Conservation (phyloP, 1,140 invertebrate genomes). For the Magallana ariakensis region DNA sequence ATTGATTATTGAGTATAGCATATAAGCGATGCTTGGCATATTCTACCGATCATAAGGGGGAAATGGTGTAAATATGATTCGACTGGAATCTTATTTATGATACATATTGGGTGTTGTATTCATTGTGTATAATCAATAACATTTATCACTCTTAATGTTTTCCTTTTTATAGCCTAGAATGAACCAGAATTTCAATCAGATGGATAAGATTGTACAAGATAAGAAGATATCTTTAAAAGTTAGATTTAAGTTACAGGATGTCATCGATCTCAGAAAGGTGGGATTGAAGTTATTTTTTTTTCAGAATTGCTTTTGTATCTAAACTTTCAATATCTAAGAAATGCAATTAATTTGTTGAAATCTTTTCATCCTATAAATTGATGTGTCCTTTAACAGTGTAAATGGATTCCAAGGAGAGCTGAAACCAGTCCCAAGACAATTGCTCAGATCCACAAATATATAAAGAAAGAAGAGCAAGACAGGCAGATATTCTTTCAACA, state of each 20-base stretch:
- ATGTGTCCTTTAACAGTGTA: slow-evolving; percentile 79
- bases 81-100: too few species aligned
- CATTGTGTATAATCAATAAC: too few species aligned
- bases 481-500: slow-evolving; percentile 66
- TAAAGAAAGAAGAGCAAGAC: slow-evolving; percentile 83
- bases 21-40: too few species aligned
- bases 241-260: slow-evolving; percentile 97
- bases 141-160: background rate
- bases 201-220: slow-evolving; percentile 80
- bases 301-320: too few species aligned
- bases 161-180: slow-evolving; percentile 73
- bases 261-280: slow-evolving; percentile 89
- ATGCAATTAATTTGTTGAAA: too few species aligned
- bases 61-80: too few species aligned
- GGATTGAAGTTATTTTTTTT: background rate
- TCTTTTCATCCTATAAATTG: too few species aligned
- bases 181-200: slow-evolving; percentile 84
- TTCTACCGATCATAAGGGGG: too few species aligned
- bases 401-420: slow-evolving; percentile 92
- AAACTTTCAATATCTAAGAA: too few species aligned
- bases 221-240: slow-evolving; percentile 87
- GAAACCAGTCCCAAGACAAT: slow-evolving; percentile 95
- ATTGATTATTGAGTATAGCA: too few species aligned
- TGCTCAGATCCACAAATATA: slow-evolving; percentile 94
- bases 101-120: too few species aligned